These are phyloP conservation scores for Addax nasomaculatus DNA, from an alignment of 2,113 vertebrate species.

Conservation along the genomic window DNA sequence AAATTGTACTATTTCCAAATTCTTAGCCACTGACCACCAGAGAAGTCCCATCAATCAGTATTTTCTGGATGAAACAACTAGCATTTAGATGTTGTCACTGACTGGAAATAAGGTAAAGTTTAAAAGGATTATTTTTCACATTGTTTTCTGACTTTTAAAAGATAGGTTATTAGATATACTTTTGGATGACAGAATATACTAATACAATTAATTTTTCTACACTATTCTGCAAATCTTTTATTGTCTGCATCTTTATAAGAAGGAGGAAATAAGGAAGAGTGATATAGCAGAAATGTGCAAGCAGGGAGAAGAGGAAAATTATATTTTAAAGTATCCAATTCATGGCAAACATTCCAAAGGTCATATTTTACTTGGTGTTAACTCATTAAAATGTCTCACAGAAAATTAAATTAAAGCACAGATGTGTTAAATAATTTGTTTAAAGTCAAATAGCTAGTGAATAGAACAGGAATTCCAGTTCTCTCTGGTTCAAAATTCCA, in stretches of 20 bases:
- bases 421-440: not conserved
- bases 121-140: not conserved
- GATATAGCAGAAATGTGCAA: not conserved
- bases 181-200: not conserved
- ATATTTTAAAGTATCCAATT: not conserved
- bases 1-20: not conserved
- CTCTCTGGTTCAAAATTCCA: not conserved
- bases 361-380: not conserved
- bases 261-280: not conserved
- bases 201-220: not conserved
- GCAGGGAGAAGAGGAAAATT: not conserved
- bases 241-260: not conserved
- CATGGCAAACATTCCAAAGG: not conserved
- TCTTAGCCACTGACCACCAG: not conserved
- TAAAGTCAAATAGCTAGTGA: not conserved
- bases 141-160: not conserved
- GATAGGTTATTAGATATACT: not conserved
- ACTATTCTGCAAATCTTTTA: not conserved
- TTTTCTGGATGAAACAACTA: not conserved
- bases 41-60: not conserved
- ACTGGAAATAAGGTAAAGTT: not conserved
- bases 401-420: not conserved
- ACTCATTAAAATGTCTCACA: not conserved
- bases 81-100: not conserved
- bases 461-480: not conserved